These are phyloP conservation scores for Pycnonotus jocosus DNA, from an alignment of 2,113 vertebrate species.

Conservation along the genomic window DNA sequence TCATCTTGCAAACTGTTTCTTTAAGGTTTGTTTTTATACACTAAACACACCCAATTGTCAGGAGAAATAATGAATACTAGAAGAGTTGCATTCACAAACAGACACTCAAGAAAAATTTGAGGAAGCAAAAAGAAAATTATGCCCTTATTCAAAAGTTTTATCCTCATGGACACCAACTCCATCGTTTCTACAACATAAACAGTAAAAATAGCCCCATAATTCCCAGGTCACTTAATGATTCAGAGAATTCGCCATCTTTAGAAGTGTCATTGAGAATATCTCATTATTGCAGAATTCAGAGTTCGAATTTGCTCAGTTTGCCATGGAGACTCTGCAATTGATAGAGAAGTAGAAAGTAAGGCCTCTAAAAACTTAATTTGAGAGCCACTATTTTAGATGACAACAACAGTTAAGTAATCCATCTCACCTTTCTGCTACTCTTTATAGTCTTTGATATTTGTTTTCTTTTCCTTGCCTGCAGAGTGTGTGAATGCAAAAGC, in stretches of 20 bases:
- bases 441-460: not conserved
- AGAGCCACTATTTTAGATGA: not conserved
- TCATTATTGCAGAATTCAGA: not conserved
- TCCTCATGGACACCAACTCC: not conserved
- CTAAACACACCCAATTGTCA: not conserved
- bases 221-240: not conserved
- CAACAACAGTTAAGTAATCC: not conserved
- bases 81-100: not conserved
- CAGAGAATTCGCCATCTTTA: not conserved
- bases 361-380: not conserved
- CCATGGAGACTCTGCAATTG: not conserved
- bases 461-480: fast-evolving
- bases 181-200: not conserved
- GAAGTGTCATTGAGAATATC: not conserved
- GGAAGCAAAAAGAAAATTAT: not conserved
- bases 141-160: not conserved
- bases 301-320: not conserved
- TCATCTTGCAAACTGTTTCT: not conserved
- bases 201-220: not conserved
- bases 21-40: not conserved
- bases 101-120: not conserved
- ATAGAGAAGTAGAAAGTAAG: not conserved
- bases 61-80: not conserved
- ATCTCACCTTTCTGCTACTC: not conserved
- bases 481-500: not conserved